Conservation (phyloP, 2,113 vertebrate genomes). For the Potamarius usumacintae region DNA sequence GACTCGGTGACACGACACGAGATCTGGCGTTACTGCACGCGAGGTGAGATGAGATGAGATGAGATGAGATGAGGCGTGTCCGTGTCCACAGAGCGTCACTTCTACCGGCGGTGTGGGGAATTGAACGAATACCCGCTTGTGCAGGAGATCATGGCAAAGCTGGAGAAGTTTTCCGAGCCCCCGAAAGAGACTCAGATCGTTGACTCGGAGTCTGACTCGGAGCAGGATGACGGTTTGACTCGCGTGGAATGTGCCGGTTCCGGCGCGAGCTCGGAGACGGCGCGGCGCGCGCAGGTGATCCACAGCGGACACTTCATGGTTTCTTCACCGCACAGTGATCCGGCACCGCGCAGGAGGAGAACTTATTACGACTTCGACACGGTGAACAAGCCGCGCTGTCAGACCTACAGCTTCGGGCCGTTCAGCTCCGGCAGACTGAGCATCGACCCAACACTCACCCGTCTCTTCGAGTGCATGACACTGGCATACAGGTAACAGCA, state of each 20-base stretch:
- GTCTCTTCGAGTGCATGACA: conserved; percentile 97
- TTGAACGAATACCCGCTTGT: background rate
- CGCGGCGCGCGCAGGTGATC: conserved; percentile 82
- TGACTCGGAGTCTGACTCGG: conserved; percentile 78
- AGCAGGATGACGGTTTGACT: conserved; percentile 62
- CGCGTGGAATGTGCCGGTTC: conserved; percentile 16
- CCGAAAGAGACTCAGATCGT: conserved; percentile 47
- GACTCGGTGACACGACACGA: conserved; percentile 10
- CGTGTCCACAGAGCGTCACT: background rate
- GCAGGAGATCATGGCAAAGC: conserved; percentile 54
- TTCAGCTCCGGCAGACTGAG: conserved; percentile 78
- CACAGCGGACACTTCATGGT: conserved; percentile 99
- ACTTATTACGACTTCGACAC: conserved; percentile 73
- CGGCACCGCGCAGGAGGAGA: conserved; percentile 70
- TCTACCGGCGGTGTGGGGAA: background rate
- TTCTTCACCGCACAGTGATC: conserved; percentile 91
- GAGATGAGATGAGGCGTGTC: conserved; percentile 26
- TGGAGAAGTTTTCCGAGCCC: conserved; percentile 51
- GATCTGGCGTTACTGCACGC: background rate
- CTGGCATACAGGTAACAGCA: conserved; percentile 90
- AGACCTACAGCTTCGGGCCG: conserved; percentile 75
- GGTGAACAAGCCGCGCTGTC: conserved; percentile 68
- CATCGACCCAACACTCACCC: conserved; percentile 92
- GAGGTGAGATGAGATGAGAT: too few species aligned
- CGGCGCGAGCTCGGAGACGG: conserved; percentile 26